These are phyloP conservation scores for Epicampocera succincta DNA, from an alignment of 2,888 invertebrate genomes.

Conservation along the genomic window DNA sequence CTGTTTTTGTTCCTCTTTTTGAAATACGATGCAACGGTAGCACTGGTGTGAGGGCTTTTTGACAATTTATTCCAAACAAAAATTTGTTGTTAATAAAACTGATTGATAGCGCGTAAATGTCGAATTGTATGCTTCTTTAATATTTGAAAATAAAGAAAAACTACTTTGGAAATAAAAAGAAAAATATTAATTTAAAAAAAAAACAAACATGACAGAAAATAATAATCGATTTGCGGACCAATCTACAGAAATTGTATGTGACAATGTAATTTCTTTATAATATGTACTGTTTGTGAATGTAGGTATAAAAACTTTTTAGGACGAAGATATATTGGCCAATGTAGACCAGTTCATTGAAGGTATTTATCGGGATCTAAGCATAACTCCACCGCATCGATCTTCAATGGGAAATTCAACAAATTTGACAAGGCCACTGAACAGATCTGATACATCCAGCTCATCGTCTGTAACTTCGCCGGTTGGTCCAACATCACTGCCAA, in stretches of 20 bases:
- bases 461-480: neutral
- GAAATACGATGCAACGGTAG: too few species aligned
- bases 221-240: neutral
- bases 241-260: slow-evolving; percentile 23
- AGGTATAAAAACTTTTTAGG: too few species aligned
- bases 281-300: slow-evolving; percentile 1
- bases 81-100: slow-evolving; percentile 30
- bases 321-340: slow-evolving; percentile 55
- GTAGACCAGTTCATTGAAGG: slow-evolving; percentile 64
- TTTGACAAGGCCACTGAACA: neutral
- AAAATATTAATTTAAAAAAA: neutral
- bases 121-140: too few species aligned
- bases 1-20: too few species aligned
- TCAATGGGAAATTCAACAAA: neutral
- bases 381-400: neutral
- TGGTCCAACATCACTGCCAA: neutral
- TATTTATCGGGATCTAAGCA: slow-evolving; percentile 57
- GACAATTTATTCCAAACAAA: too few species aligned
- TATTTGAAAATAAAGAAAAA: neutral
- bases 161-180: neutral
- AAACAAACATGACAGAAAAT: too few species aligned
- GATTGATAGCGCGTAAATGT: slow-evolving; percentile 3
- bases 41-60: too few species aligned
- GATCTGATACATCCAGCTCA: neutral
- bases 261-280: neutral